phyloP scores from a whole-genome alignment of 1,140 invertebrate species.

The Macrocentrus cingulum region DNA sequence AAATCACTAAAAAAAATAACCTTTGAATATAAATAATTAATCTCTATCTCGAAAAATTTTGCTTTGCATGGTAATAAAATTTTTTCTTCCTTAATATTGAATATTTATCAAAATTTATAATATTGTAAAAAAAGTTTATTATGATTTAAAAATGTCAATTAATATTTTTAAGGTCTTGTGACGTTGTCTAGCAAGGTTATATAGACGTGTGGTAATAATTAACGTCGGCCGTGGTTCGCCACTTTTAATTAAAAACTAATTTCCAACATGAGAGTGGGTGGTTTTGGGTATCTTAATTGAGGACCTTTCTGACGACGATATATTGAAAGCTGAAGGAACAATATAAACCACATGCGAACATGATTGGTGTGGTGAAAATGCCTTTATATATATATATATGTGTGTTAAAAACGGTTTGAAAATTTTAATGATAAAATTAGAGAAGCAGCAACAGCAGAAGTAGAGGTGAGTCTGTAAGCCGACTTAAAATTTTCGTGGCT shows the following conservation, averaged over 20 bases:
- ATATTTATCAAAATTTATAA: no score
- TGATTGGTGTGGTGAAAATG: no score
- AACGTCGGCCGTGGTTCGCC: slow-evolving; percentile 34
- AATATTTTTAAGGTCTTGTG: no score
- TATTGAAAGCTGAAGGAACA: slow-evolving; percentile 12
- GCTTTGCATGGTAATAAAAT: no score
- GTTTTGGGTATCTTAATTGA: slow-evolving; percentile 15
- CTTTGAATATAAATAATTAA: no score
- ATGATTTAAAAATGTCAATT: no score
- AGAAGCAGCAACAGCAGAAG: not conserved
- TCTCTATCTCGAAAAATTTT: no score
- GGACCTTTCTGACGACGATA: not conserved
- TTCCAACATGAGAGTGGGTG: slow-evolving; percentile 22
- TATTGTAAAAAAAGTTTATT: no score
- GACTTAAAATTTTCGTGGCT: slow-evolving; percentile 55
- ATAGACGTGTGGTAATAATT: slow-evolving; percentile 26
- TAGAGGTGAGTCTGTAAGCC: slow-evolving; percentile 23
- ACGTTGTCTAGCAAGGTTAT: no score
- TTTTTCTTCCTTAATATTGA: no score
- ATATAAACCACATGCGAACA: no score
- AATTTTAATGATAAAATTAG: not conserved
- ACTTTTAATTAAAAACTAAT: slow-evolving; percentile 44
- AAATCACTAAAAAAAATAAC: no score
- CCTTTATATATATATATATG: not conserved
- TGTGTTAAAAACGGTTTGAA: not conserved